Percentiles rank a stretch among this genome's conserved stretches.
Conservation (phyloP, 1,140 invertebrate species). For the Helicorthomorpha holstii region DNA sequence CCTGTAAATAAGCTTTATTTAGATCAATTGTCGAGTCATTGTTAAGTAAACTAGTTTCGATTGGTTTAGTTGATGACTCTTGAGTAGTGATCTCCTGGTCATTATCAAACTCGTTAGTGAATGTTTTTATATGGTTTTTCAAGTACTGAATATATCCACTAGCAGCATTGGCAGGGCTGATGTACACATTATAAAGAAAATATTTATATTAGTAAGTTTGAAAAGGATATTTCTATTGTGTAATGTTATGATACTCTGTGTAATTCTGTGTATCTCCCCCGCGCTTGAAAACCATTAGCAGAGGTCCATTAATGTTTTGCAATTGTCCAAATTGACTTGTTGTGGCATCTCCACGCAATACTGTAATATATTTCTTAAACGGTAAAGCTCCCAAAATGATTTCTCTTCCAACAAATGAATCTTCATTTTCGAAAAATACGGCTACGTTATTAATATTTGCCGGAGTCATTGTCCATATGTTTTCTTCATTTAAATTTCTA, state of each 20-base stretch:
- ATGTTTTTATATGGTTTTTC: no score
- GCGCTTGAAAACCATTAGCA: background rate
- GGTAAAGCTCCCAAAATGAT: background rate
- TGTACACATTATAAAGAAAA: background rate
- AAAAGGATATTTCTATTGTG: background rate
- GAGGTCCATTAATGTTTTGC: background rate
- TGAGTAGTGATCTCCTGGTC: no score
- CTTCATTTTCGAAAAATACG: background rate
- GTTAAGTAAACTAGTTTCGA: background rate
- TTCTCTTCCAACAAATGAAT: background rate
- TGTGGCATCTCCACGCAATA: background rate
- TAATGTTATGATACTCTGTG: background rate
- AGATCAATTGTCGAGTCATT: constrained; percentile 20
- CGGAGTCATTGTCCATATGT: background rate
- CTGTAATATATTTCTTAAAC: background rate
- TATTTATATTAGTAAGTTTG: background rate
- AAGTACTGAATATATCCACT: background rate
- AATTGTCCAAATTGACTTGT: background rate
- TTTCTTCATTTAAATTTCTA: background rate
- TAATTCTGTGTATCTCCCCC: background rate
- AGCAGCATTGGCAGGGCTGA: background rate
- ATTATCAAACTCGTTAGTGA: no score
- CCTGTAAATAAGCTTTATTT: constrained; percentile 50
- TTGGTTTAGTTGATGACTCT: no score
- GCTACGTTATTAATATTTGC: background rate